A percentile compares a stretch with the other conserved stretches of the same genome.
Conservation (phyloP, 1,140 invertebrate species). For the Ganaspis sp. region DNA sequence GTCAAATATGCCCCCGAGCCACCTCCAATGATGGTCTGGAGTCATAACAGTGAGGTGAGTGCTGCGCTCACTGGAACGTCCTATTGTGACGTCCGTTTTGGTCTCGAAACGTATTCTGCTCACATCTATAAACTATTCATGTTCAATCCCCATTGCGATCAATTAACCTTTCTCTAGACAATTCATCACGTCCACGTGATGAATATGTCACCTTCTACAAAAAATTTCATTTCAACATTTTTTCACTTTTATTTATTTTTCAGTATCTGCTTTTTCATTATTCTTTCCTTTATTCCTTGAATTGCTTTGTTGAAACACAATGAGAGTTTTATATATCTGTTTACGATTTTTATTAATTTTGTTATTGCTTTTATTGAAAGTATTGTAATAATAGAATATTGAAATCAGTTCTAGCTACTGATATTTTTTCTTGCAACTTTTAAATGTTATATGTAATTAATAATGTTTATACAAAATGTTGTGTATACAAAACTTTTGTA, state of each 20-base stretch:
- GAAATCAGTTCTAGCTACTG: no score
- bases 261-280: neutral
- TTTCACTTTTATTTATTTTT: neutral
- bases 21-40: slow-evolving; percentile 81
- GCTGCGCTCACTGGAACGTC: slow-evolving; percentile 15
- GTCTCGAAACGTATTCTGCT: neutral
- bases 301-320: no score
- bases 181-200: neutral
- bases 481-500: no score
- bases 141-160: slow-evolving; percentile 1
- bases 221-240: neutral
- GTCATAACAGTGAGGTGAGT: slow-evolving; percentile 80
- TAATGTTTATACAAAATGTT: no score
- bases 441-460: no score
- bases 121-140: slow-evolving; percentile 5
- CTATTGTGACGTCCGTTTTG: slow-evolving; percentile 9
- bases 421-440: no score
- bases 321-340: no score
- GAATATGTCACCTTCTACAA: neutral
- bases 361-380: no score
- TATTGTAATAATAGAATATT: no score
- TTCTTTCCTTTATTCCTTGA: neutral
- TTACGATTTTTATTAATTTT: no score
- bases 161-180: slow-evolving; percentile 2
- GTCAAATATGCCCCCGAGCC: slow-evolving; percentile 81